phyloP scores from a whole-genome alignment of 2,888 invertebrate genomes.

The Saturnia japonica region DNA sequence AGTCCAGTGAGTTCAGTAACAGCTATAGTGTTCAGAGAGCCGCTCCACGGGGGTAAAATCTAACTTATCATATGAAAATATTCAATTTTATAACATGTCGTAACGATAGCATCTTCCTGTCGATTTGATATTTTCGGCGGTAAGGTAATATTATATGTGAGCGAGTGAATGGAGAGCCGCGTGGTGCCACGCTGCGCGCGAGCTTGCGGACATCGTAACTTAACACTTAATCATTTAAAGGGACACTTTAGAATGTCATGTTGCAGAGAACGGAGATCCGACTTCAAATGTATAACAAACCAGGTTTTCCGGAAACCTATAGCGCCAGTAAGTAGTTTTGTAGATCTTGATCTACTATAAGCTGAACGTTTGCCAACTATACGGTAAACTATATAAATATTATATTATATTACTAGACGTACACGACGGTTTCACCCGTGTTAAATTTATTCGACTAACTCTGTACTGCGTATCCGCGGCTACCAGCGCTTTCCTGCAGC shows the following conservation, averaged over 20 bases:
- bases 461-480: too few relatives aligned
- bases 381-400: too few relatives aligned
- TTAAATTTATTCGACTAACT: too few relatives aligned
- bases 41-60: conserved; percentile 62
- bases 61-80: conserved; percentile 73
- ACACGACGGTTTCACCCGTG: too few relatives aligned
- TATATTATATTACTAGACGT: too few relatives aligned
- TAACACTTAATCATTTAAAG: conserved; percentile 79
- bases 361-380: not conserved
- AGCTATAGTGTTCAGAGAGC: conserved; percentile 62
- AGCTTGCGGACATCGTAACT: conserved; percentile 72
- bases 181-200: conserved; percentile 68
- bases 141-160: conserved; percentile 74
- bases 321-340: not conserved
- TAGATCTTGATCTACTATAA: not conserved
- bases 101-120: conserved; percentile 78
- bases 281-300: conserved; percentile 24
- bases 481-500: too few relatives aligned
- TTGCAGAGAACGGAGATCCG: conserved; percentile 43
- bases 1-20: conserved; percentile 32
- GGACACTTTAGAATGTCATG: conserved; percentile 72
- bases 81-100: conserved; percentile 80
- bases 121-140: conserved; percentile 81
- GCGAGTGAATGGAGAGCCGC: conserved; percentile 66
- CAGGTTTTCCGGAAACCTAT: not conserved